These are phyloP conservation scores for Gasterosteus aculeatus DNA, from an alignment of 2,113 vertebrate genomes.

Conservation along the genomic window DNA sequence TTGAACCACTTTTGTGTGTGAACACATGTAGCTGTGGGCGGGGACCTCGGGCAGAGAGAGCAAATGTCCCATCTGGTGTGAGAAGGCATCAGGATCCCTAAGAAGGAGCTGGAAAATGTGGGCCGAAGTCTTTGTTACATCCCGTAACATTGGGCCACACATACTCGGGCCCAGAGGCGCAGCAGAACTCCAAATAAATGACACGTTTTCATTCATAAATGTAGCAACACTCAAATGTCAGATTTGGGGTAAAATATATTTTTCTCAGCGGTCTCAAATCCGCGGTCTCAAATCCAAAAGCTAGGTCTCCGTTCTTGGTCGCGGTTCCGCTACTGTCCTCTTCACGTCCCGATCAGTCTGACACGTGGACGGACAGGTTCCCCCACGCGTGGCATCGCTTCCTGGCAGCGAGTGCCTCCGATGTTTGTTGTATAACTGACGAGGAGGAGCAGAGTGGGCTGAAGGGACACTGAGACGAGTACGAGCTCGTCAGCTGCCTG, in stretches of 20 bases:
- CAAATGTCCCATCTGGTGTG: neutral
- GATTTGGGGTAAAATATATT: neutral
- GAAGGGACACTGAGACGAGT: conserved; percentile 43
- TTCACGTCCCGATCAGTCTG: conserved; percentile 55
- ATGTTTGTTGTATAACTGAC: conserved; percentile 69
- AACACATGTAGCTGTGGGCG: neutral
- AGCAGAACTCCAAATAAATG: neutral
- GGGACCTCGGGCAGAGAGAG: neutral
- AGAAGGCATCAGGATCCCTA: neutral
- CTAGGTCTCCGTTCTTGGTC: conserved; percentile 23
- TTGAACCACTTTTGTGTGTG: neutral
- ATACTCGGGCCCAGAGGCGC: neutral
- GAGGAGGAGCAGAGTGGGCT: conserved; percentile 53
- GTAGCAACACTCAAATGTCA: neutral
- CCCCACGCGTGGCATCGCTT: conserved; percentile 60
- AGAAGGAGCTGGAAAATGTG: neutral
- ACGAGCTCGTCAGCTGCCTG: conserved; percentile 20
- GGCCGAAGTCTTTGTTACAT: neutral
- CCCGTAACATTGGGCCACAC: neutral
- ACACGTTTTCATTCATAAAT: neutral
- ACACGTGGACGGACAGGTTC: conserved; percentile 61
- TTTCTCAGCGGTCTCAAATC: conserved; percentile 2
- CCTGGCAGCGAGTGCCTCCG: conserved; percentile 53
- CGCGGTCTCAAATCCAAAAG: neutral
- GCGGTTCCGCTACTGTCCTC: conserved; percentile 12